phyloP scores from a whole-genome alignment of 2,113 vertebrate genomes.

The Sigmodon hispidus region DNA sequence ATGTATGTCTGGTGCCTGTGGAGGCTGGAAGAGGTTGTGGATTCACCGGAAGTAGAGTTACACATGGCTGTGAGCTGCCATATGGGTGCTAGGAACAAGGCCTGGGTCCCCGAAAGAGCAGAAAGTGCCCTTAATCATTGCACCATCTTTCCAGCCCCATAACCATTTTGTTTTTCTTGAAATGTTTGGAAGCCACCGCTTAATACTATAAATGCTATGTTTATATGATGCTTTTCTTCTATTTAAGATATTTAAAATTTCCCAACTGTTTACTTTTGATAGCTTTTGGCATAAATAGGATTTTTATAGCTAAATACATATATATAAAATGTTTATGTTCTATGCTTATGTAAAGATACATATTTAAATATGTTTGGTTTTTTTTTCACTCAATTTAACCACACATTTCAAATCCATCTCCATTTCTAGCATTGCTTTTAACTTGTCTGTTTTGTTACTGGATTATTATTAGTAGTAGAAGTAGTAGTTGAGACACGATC shows the following conservation, averaged over 20 bases:
- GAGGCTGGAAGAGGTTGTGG: background rate
- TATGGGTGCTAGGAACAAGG: background rate
- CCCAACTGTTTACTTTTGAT: background rate
- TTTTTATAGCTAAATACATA: background rate
- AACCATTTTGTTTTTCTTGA: background rate
- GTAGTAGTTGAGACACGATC: background rate
- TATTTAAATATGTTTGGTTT: background rate
- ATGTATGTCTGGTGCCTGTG: too few species aligned
- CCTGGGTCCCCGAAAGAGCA: background rate
- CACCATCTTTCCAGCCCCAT: background rate
- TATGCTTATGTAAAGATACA: too few species aligned
- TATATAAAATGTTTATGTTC: background rate
- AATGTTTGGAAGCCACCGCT: background rate
- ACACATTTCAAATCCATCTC: background rate
- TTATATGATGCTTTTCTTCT: background rate
- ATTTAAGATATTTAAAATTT: slow-evolving; percentile 23
- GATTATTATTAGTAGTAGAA: background rate
- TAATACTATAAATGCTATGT: background rate
- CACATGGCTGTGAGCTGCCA: background rate
- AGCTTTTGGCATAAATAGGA: background rate
- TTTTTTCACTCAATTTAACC: background rate
- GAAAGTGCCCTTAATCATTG: background rate
- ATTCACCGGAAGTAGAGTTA: background rate
- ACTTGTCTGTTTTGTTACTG: background rate
- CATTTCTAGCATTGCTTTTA: background rate